These are phyloP conservation scores for Archilochus colubris DNA, from an alignment of 2,113 vertebrate genomes.

Conservation along the genomic window DNA sequence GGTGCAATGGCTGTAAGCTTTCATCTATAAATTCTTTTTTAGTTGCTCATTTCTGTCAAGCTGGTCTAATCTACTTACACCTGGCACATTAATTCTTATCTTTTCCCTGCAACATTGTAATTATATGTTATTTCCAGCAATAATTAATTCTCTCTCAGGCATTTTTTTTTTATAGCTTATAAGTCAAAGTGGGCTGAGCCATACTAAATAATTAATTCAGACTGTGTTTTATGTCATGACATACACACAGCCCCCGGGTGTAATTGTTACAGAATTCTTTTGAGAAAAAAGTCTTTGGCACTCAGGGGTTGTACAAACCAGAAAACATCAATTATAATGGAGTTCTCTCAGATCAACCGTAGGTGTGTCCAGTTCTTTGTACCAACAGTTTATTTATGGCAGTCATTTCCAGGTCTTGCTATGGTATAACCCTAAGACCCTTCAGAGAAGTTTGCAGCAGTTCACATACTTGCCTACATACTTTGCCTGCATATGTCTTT, in stretches of 20 bases:
- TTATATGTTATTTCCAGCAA: conserved; percentile 78
- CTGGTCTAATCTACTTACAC: conserved; percentile 77
- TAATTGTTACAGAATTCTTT: conserved; percentile 57
- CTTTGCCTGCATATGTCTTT: neutral
- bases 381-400: neutral
- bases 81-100: conserved; percentile 79
- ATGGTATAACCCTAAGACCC: neutral
- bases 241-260: conserved; percentile 27
- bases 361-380: neutral
- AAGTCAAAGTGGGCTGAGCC: conserved; percentile 73
- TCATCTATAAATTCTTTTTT: conserved; percentile 72
- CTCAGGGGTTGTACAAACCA: conserved; percentile 28
- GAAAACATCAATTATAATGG: conserved; percentile 28
- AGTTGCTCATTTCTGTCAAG: conserved; percentile 73
- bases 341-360: conserved; percentile 8
- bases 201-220: conserved; percentile 75
- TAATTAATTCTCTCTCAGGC: conserved; percentile 74
- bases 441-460: neutral
- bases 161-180: conserved; percentile 71
- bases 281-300: conserved; percentile 52
- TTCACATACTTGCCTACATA: neutral
- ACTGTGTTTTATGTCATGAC: conserved; percentile 70
- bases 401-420: conserved; percentile 23
- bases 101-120: conserved; percentile 76
- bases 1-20: conserved; percentile 63